Base-by-base conservation (phyloP, 2,113 vertebrate species). In the Xerus inauris region DNA sequence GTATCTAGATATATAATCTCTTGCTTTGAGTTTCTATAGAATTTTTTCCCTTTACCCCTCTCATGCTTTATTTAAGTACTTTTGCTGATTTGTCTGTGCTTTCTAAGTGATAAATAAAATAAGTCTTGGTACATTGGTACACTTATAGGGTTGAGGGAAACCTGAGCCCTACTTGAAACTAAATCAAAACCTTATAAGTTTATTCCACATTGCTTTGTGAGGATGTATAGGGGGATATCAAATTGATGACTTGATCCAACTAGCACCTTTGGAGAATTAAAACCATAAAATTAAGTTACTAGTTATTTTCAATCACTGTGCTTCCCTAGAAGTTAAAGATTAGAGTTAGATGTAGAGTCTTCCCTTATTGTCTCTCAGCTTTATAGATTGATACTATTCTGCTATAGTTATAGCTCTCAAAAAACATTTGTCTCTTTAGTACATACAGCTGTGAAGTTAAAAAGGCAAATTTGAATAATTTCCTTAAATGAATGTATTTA, bases 401-500 rank as follows among this genome's bases (percentile, higher is more conserved):
- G 26, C 38, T 40, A 10, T n/a, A 67, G 30, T 85, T 92, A 76
- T 28, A 88, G 71, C 54, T 90, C 45, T 92, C 28, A 82, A 19
- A 42, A 93, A 82, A 30, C 20, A 24, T 47, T 76, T 90, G 22
- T 87, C 67, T 94, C 71, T 84, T 81, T 59, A 89, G 77, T 89
- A 49, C 73, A 93, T 91, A 91, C 4, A 94, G 73, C 87, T 95
- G 87, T 93, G 81, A 93, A 95, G 87, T 87, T 79, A 79, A 79
- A 80, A 91, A 82, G 79, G 62, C 49, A 71, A 42, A 97, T 94
- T 86, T 94, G 79, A 91, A 59, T 95, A 75, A 95, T 93, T 90
- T 96, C 49, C 94, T 95, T 97, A 96, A 97, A 65, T 96, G 83
- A 94, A 28, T 94, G 1, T 91, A 69, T 91, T 91, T 89, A 72